phyloP scores from a whole-genome alignment of 37 sponge, comb jelly and placozoan species.

The Cliona cf. orientalis region DNA sequence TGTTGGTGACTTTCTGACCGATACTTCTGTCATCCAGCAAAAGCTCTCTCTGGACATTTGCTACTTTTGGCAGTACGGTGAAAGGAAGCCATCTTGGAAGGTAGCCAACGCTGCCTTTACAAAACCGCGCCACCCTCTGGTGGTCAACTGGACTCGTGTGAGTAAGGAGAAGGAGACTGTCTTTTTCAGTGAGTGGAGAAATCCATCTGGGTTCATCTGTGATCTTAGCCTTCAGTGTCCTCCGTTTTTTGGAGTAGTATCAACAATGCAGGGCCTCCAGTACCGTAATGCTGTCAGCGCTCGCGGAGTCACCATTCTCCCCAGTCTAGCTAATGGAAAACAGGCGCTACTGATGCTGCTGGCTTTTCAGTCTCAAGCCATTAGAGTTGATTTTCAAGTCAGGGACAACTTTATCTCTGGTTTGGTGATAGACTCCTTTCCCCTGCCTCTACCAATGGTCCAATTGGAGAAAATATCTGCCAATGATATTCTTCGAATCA shows the following conservation, averaged over 20 bases:
- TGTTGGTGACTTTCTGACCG: background rate
- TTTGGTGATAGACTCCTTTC: conserved; percentile 16
- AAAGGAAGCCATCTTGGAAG: conserved; percentile 41
- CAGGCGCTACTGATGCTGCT: conserved; percentile 39
- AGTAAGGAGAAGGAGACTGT: conserved; percentile 25
- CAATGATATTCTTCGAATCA: conserved; percentile 50
- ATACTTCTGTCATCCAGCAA: background rate
- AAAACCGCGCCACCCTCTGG: conserved; percentile 39
- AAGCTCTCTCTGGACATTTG: conserved; percentile 19
- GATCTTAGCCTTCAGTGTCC: background rate
- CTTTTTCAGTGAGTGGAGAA: conserved; percentile 17
- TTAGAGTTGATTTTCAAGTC: conserved; percentile 8
- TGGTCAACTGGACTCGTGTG: conserved; percentile 35
- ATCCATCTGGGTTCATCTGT: conserved; percentile 30
- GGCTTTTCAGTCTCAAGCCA: conserved; percentile 46
- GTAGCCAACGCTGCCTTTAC: conserved; percentile 22
- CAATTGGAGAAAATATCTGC: background rate
- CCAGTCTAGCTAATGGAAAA: conserved; percentile 4
- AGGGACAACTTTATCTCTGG: background rate
- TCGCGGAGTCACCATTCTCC: conserved; percentile 52
- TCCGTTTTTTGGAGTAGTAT: conserved; percentile 40
- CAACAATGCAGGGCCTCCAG: conserved; percentile 37
- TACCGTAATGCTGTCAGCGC: background rate
- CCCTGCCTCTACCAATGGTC: background rate
- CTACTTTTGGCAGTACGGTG: conserved; percentile 73